Percentiles rank a stretch among this genome's conserved stretches.
phyloP scores from a whole-genome alignment of 2,113 vertebrate genomes.

The Bubo scandiacus region DNA sequence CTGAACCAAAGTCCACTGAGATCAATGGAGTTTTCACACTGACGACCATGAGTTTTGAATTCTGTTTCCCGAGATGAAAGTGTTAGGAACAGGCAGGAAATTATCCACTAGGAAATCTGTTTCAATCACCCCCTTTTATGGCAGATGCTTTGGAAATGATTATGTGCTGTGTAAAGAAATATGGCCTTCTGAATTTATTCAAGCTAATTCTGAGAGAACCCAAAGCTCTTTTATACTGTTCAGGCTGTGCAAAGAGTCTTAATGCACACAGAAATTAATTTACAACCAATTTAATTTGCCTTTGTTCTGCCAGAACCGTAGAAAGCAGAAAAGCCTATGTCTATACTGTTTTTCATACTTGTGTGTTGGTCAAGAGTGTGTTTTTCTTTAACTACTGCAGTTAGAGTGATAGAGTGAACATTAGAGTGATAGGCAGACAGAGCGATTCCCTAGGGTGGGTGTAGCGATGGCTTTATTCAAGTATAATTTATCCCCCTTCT shows the following conservation, averaged over 20 bases:
- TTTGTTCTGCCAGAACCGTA: not conserved
- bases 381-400: not conserved
- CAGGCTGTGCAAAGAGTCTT: not conserved
- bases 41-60: not conserved
- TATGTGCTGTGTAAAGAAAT: slow-evolving; percentile 16
- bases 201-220: not conserved
- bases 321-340: not conserved
- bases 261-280: slow-evolving; percentile 7
- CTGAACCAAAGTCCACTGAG: not conserved
- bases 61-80: not conserved
- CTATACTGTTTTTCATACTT: not conserved
- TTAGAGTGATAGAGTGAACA: not conserved
- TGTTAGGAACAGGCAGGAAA: not conserved
- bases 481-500: not conserved
- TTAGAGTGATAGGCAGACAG: not conserved
- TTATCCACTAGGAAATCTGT: slow-evolving; percentile 1
- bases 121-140: slow-evolving; percentile 1
- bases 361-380: not conserved
- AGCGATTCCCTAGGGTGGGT: not conserved
- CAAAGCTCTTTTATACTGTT: not conserved
- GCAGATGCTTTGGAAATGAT: slow-evolving; percentile 21
- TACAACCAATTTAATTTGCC: not conserved
- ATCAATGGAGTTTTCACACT: slow-evolving; percentile 1
- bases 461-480: not conserved
- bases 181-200: not conserved